A percentile compares a stretch with the other conserved stretches of the same genome.
Conservation (phyloP, 23 tunicate genomes). For the Phallusia fumigata region DNA sequence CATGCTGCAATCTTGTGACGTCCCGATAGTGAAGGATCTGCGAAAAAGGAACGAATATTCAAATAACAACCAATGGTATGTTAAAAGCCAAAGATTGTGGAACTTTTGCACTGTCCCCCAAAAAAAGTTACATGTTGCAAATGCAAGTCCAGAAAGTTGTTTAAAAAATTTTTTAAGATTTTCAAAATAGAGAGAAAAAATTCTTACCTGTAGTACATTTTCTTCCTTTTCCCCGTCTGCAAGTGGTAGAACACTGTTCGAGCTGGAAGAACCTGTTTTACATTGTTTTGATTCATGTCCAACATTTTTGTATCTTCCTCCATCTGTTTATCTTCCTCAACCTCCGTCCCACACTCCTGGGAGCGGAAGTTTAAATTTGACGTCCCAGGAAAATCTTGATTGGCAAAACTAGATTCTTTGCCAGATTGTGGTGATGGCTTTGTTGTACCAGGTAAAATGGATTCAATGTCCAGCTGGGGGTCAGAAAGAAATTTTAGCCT, state of each 20-base stretch:
- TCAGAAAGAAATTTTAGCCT: too few relatives aligned
- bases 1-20: constrained; percentile 47
- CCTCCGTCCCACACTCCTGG: background rate
- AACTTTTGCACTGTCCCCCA: too few relatives aligned
- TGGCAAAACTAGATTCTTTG: background rate
- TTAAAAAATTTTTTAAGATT: too few relatives aligned
- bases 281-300: background rate
- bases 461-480: background rate
- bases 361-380: background rate
- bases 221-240: constrained; percentile 11
- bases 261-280: constrained; percentile 8
- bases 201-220: constrained; percentile 28
- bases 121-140: too few relatives aligned
- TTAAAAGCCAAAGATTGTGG: too few relatives aligned
- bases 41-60: too few relatives aligned
- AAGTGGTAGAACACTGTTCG: constrained; percentile 12
- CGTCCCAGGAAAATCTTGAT: background rate
- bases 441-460: background rate
- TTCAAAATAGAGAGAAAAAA: background rate
- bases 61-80: too few relatives aligned
- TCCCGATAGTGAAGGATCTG: constrained; percentile 68
- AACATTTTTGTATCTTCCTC: background rate
- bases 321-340: background rate
- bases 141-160: too few relatives aligned
- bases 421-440: background rate